Evolutionary conservation across 2,888 invertebrate genomes (phyloP), one percentile per base, ranked within the genome.

Genomic region (Dromius quadrimaculatus): DNA sequence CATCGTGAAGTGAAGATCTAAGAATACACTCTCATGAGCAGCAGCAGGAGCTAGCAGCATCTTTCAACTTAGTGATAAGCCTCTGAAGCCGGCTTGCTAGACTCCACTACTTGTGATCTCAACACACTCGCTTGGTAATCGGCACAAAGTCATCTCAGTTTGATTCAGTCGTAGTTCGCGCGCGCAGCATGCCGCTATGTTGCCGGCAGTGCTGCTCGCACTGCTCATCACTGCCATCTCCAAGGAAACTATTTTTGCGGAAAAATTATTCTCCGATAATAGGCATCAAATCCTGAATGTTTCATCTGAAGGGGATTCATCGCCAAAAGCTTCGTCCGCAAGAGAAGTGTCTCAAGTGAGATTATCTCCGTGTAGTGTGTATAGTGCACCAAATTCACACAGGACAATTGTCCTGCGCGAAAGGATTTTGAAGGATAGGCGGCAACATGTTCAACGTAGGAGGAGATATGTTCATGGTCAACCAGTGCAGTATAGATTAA

Each of bases 401-500:
- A 34, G 57, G 28, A 22, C 28, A 32, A 28, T 11, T 11, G n/a
- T 17, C 9, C n/a, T 63, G 23, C 63, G 43, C 22, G 22, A 19
- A 8, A 47, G 41, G 11, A 65, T 65, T 15, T n/a, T 65, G 17
- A 15, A 6, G n/a, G 66, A 66, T 41, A 38, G 22, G 28, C 22
- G 38, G n/a, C 41, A 66, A n/a, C 66, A 66, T 47, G 6, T 66
- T 5, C 22, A 23, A n/a, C 36, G 66, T 9, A 20, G 66, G n/a
- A 36, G 57, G n/a, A n/a, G 66, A 15, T 66, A 66, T 57, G 28
- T 66, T n/a, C 47, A 15, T n/a, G 47, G 22, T 9, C 59, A 59
- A 20, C 34, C 34, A 2, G 19, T 22, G 17, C 69, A 59, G 45
- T 69, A 69, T 20, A 23, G 61, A 0, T 34, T 36, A 3, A 34